Evolutionary conservation across 2,888 invertebrate genomes (phyloP), one percentile per base, ranked within the genome.

Genomic region (Xanthia icteritia): DNA sequence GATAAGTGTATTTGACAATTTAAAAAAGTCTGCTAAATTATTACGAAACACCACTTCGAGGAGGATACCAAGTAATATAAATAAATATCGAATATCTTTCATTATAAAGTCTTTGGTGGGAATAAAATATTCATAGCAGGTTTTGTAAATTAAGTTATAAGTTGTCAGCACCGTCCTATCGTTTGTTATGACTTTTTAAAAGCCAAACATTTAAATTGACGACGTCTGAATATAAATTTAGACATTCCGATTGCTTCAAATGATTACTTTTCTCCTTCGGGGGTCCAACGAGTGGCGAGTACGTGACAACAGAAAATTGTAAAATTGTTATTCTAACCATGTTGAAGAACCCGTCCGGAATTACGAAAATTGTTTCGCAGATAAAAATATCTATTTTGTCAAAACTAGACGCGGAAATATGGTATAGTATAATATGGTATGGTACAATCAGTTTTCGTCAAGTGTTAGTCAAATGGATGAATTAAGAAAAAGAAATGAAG

Each of bases 291-390:
- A 93, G 94, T 94, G 94, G 92, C 90, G 91, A 90, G 91, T 92
- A 95, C 96, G 95, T 96, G 96, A 95, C 94, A 91, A 91, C 90
- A 91, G 92, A 92, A 95, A 93, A 95, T 95, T 95, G 96, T 95
- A 93, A 95, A 95, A 95, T 96, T 96, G 94, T 94, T 96, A 96
- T 96, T 96, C 96, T 91, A 93, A 92, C 92, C 95, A 92, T 95
- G 95, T 92, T 94, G 93, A 93, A 92, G 92, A 93, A 93, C 93
- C 92, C 92, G 93, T 92, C 92, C 92, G 92, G 93, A 94, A 95
- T 94, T 94, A 95, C 94, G 92, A 94, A 95, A 95, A 95, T 94
- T 95, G 95, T 95, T 95, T 94, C 92, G 90, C 86, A 90, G 91
- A 94, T 93, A 92, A 93, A 94, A 94, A 93, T 93, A 90, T 92